A percentile compares a stretch with the other conserved stretches of the same genome.
These are phyloP conservation scores for Meloidogyne hapla DNA, from an alignment of 1,140 invertebrate genomes.

Conservation along the genomic window DNA sequence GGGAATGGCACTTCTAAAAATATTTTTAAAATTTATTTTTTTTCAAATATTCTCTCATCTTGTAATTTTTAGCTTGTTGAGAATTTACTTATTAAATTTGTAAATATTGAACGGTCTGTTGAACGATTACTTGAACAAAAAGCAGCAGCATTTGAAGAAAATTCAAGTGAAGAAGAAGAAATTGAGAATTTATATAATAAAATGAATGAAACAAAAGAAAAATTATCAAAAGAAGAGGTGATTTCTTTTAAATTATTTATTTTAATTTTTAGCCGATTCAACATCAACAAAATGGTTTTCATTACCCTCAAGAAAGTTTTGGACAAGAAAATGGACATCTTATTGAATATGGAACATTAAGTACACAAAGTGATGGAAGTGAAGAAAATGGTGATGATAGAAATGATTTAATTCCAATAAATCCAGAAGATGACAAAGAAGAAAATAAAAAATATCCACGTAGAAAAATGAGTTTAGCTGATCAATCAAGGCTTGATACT, in stretches of 20 bases:
- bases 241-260: not conserved
- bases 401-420: conserved; percentile 11
- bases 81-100: conserved; percentile 31
- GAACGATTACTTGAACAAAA: conserved; percentile 16
- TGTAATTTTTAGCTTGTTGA: conserved; percentile 37
- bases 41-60: no score
- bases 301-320: not conserved
- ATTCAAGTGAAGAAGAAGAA: conserved; percentile 26
- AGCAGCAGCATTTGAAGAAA: conserved; percentile 9
- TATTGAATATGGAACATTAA: conserved; percentile 34
- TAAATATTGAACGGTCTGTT: conserved; percentile 21
- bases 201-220: conserved; percentile 29
- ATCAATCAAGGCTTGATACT: conserved; percentile 48
- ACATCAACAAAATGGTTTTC: not conserved
- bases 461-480: conserved; percentile 38
- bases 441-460: conserved; percentile 10
- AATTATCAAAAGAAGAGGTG: not conserved
- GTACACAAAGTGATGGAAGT: conserved; percentile 17
- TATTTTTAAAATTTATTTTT: no score
- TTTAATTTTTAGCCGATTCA: not conserved
- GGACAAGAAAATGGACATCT: not conserved
- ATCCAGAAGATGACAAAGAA: conserved; percentile 12
- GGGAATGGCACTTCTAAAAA: no score
- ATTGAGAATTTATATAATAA: conserved; percentile 31
- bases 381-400: conserved; percentile 21